Evolutionary conservation across 2,113 vertebrate genomes (phyloP).

Genomic region (Anguilla japonica): DNA sequence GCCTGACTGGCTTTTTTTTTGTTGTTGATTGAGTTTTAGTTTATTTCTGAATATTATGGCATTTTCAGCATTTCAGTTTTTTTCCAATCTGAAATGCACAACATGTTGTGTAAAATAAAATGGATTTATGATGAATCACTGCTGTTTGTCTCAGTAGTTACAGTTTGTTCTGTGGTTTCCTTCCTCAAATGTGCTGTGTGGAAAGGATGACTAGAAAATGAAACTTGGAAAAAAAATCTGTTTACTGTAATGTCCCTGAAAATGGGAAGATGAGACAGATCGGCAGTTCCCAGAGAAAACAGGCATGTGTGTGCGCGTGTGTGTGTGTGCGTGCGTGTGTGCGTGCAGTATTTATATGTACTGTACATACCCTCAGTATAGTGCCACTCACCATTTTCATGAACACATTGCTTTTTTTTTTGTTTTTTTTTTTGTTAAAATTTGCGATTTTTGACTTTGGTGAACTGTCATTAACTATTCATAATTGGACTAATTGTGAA

Average conservation of each 20-base stretch:
- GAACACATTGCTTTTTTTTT: too few species aligned
- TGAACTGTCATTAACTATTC: too few species aligned
- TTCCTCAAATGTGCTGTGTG: background rate
- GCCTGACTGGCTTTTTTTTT: background rate
- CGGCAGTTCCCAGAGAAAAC: too few species aligned
- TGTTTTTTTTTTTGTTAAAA: too few species aligned
- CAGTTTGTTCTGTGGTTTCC: background rate
- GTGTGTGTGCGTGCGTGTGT: background rate
- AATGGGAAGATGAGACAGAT: too few species aligned
- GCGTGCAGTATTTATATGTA: background rate
- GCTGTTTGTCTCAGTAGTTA: background rate
- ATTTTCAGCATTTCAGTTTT: background rate
- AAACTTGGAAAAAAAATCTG: background rate
- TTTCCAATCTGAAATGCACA: background rate
- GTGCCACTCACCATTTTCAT: too few species aligned
- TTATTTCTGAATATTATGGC: background rate
- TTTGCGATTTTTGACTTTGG: too few species aligned
- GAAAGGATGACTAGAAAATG: background rate
- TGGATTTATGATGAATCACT: background rate
- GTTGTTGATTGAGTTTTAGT: too few species aligned
- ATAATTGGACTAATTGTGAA: too few species aligned
- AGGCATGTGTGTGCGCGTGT: too few species aligned
- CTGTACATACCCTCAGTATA: background rate
- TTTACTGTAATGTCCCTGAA: too few species aligned
- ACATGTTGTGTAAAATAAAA: background rate